Evolutionary conservation across 2,888 invertebrate genomes (phyloP).

Genomic region (Noctua janthe): DNA sequence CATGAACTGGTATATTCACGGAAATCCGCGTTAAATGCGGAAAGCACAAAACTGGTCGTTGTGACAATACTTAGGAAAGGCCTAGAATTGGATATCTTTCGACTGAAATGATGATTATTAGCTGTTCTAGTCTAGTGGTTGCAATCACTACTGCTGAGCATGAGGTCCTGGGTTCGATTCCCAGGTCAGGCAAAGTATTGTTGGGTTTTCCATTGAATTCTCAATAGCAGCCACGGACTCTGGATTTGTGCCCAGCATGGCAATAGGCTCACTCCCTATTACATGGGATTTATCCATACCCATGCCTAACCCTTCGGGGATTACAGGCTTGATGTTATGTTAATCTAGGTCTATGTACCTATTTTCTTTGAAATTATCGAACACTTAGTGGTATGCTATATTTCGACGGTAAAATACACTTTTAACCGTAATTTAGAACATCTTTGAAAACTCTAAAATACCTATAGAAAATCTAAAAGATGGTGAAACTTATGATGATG

Average conservation of each 20-base stretch:
- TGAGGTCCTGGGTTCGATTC: not conserved
- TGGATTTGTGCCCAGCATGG: not conserved
- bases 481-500: constrained; percentile 30
- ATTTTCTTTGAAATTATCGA: not conserved
- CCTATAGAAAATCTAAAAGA: constrained; percentile 25
- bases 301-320: not conserved
- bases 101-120: not conserved
- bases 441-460: not conserved
- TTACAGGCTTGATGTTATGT: not conserved
- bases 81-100: not conserved
- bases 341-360: not conserved
- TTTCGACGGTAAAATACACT: not conserved
- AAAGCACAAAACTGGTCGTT: not conserved
- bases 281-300: not conserved
- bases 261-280: not conserved
- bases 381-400: not conserved
- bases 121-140: not conserved
- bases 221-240: not conserved
- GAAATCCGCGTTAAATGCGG: not conserved
- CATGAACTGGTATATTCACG: not conserved
- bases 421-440: not conserved
- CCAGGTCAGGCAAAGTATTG: not conserved
- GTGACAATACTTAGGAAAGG: not conserved
- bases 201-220: not conserved
- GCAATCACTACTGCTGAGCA: not conserved